Evolutionary conservation across 2,888 invertebrate genomes (phyloP), one percentile per base, ranked within the genome.

Genomic region (Eubasilissa splendida): DNA sequence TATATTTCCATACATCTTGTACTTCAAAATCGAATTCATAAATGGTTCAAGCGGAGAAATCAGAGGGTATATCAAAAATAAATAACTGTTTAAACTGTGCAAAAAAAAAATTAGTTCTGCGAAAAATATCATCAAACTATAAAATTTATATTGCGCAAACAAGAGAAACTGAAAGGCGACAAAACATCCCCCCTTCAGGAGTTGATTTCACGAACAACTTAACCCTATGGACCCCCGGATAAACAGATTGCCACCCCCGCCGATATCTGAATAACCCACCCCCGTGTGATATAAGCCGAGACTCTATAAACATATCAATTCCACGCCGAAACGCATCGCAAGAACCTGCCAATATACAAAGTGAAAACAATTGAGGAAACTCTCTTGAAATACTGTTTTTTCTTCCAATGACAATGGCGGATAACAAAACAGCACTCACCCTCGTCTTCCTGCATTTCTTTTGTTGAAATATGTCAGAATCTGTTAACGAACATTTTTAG

Each of bases 211-310:
- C 77, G 74, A 77, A 77, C 77, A 77, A 80, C 80, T 77, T 77
- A 77, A 74, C 77, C 65, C 71, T 70, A 50, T 54, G 77, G 77
- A 31, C 76, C 52, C 59, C 73, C 52, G 58, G 63, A 77, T 80
- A 80, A 80, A 80, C 77, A 80, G 80, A 80, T 80, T 80, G 66
- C 80, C 70, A 63, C 80, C 74, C 79, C 74, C 77, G 14, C 77
- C 74, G 73, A 76, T 80, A 80, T 80, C 73, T 80, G 80, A 77
- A 80, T 80, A 54, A 54, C 31, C 66, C 60, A 58, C 75, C 74
- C 73, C 63, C 56, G 1, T 11, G 53, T 14, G 10, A 53, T 71
- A 71, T 71, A 71, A 71, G 56, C 71, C 71, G 54, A 71, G 71
- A 56, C 71, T 71, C 54, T 10, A 71, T 71, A 54, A 71, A 71